Evolutionary conservation across 1,140 invertebrate species (phyloP), one percentile per base, ranked within the genome.

Genomic region (Dendrolimus punctatus): DNA sequence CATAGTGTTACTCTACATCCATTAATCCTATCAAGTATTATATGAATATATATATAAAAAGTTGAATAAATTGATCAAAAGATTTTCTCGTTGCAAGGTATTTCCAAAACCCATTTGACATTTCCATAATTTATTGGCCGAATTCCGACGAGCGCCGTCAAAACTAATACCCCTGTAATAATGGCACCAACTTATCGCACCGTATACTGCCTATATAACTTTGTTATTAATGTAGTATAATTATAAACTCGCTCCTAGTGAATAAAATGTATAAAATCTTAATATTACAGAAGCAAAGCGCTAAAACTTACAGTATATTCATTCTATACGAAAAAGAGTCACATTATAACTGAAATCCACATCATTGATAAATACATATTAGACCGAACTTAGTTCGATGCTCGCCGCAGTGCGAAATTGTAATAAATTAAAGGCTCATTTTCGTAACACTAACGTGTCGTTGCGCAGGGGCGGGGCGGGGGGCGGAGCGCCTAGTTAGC

Each of bases 171-270:
- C 80, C 80, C 83, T 83, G 80, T 84, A 84, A 83, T 79, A 84
- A 86, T 86, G 83, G 83, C 83, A 86, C 83, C 83, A 86, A 86
- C 79, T 79, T 77, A 83, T 80, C 83, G 83, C 83, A 86, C 83
- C 83, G 83, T 84, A 80, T 82, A 85, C 82, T 84, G 82, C 75
- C 79, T 86, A 86, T 75, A 80, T 84, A 83, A 84, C 79, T 84
- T 86, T 80, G 77, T 83, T 85, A 84, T 78, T 66, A 45, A 44
- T 39, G 77, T 84, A 65, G 82, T 85, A 83, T 79, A 80, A 83
- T 80, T 71, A 77, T 74, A 79, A 77, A 76, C 71, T 82, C 76
- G 64, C 68, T 71, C 66, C 76, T 85, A 84, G 74, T 71, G 74
- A 82, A 83, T 82, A 82, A 78, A 83, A 75, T 73, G 70, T 77